Percentiles rank a stretch among this genome's conserved stretches.
Conservation (phyloP, 2,797 vertebrate species). For the Clarias laeviceps region DNA sequence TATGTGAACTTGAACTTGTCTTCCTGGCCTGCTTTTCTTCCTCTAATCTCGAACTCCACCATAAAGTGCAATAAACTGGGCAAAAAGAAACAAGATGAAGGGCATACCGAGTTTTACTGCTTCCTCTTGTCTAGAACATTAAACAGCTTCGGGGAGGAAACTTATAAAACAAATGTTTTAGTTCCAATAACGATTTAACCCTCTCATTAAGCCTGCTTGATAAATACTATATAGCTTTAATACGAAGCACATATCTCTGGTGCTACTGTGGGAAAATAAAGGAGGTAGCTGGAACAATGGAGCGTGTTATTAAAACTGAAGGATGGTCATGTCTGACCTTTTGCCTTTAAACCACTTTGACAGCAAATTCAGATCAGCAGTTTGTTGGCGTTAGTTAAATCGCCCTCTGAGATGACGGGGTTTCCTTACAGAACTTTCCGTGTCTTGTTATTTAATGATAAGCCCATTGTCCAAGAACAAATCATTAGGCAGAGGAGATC, state of each 20-base stretch:
- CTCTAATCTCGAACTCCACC: conserved; percentile 41
- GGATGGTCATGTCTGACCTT: neutral
- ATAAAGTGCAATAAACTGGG: conserved; percentile 51
- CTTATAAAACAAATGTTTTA: conserved; percentile 37
- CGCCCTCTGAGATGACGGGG: neutral
- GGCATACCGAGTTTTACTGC: conserved; percentile 45
- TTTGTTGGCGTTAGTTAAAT: neutral
- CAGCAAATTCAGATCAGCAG: conserved; percentile 10
- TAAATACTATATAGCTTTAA: neutral
- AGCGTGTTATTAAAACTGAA: neutral
- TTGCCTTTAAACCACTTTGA: conserved; percentile 1
- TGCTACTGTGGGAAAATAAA: neutral
- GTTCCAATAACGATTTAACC: conserved; percentile 4
- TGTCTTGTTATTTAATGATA: conserved; percentile 26
- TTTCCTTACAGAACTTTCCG: conserved; percentile 29
- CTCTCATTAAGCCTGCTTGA: neutral
- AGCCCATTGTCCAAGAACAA: conserved; percentile 24
- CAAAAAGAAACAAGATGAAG: conserved; percentile 49
- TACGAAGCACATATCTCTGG: neutral
- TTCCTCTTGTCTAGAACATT: conserved; percentile 51
- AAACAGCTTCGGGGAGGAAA: conserved; percentile 42
- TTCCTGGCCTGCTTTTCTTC: conserved; percentile 54
- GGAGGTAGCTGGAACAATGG: neutral
- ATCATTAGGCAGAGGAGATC: conserved; percentile 8
- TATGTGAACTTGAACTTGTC: conserved; percentile 59